Evolutionary conservation across 2,113 vertebrate genomes (phyloP), one percentile per base, ranked within the genome.

Genomic region (Narcine bancroftii): DNA sequence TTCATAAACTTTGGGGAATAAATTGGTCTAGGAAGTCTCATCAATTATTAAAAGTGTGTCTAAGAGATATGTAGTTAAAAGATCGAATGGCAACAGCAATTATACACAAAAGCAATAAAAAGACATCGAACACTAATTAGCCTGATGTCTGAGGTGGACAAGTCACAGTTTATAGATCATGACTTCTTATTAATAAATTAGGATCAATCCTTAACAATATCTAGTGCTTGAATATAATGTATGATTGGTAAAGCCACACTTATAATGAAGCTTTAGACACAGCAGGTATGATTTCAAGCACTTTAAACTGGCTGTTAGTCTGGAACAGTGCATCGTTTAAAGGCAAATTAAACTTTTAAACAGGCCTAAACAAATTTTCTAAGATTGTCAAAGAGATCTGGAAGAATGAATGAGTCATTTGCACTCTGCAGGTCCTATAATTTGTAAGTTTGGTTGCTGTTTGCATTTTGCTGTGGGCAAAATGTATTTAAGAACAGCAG

Each of bases 41-140:
- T 91, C 89, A 91, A 87, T 87, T 87, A 87, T 87, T 87, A 87
- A 87, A 56, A 19, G 33, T 17, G 17, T 91, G 89, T 47, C 89
- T 71, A 91, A 71, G 71, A 71, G 89, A 47, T 71, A 42, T 69
- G 89, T 45, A 69, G 65, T 69, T 91, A 91, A 91, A 10, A 91
- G 89, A 47, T 69, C 24, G 45, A 69, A 65, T 29, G 71, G 42
- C 47, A 91, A 91, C 42, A 47, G 60, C 89, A 91, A 91, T 91
- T 91, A 91, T 69, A 69, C 65, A 71, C 33, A 42, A 91, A 87
- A n/a, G 85, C 29, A 91, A 71, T 91, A 91, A 91, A 91, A 91
- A 45, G 63, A 91, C 42, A 6, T 69, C 26, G 65, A 69, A 39
- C 24, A 69, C 89, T 69, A 91, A 91, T 91, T 69, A 91, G 65